Conservation (phyloP, 2,113 vertebrate genomes). For the Piprites chloris region DNA sequence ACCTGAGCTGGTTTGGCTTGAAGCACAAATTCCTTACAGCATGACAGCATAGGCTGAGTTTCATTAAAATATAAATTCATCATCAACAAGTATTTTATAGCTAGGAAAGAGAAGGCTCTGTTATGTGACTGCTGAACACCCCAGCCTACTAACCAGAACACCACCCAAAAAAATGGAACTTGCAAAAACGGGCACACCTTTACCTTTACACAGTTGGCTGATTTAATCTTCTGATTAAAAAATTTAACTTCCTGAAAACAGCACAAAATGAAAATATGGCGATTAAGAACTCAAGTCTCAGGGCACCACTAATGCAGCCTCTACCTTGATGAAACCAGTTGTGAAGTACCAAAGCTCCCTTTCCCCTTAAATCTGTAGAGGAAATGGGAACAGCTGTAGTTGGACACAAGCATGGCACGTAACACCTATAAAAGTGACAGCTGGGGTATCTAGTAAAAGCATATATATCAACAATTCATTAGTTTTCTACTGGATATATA, state of each 20-base stretch:
- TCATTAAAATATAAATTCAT: neutral
- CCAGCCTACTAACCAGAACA: neutral
- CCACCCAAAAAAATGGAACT: neutral
- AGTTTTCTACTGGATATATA: neutral
- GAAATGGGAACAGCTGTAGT: neutral
- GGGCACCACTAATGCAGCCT: neutral
- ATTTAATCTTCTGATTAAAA: neutral
- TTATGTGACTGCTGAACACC: neutral
- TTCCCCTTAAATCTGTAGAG: neutral
- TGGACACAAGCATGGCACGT: neutral
- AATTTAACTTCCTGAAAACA: neutral
- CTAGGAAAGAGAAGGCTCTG: neutral
- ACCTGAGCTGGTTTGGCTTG: neutral
- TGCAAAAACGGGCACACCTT: neutral
- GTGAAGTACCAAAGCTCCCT: neutral
- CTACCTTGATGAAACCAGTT: neutral
- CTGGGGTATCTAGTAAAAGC: neutral
- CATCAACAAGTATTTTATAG: neutral
- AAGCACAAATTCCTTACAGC: neutral
- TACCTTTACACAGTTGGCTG: neutral
- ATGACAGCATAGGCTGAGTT: neutral
- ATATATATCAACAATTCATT: fast-evolving
- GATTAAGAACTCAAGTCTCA: neutral
- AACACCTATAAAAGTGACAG: neutral
- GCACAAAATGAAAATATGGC: neutral